These are phyloP conservation scores for Carapus acus DNA, from an alignment of 2,797 vertebrate species.

Conservation along the genomic window DNA sequence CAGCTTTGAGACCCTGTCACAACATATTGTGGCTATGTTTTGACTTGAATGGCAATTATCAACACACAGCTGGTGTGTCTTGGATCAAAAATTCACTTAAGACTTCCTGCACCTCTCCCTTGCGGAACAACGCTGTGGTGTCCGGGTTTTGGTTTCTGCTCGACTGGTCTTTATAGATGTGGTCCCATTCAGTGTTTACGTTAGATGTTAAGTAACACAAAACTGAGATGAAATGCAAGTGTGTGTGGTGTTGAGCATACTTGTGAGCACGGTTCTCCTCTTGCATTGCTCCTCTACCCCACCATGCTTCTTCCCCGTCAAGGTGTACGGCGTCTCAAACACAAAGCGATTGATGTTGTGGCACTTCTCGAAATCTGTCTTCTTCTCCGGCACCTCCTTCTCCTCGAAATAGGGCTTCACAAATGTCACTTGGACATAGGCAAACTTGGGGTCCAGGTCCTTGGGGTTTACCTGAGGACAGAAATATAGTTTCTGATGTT, in stretches of 20 bases:
- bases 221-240: background rate
- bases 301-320: slow-evolving; percentile 93
- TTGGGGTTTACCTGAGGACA: slow-evolving; percentile 79
- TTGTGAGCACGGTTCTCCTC: slow-evolving; percentile 84
- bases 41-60: too few relatives aligned
- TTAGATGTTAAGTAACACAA: too few relatives aligned
- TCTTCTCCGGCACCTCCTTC: slow-evolving; percentile 86
- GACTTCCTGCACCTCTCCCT: too few relatives aligned
- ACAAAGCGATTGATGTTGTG: slow-evolving; percentile 93
- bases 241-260: slow-evolving; percentile 57
- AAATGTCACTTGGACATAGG: slow-evolving; percentile 92
- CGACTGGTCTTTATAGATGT: too few relatives aligned
- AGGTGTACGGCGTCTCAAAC: slow-evolving; percentile 94
- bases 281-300: slow-evolving; percentile 96
- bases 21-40: background rate
- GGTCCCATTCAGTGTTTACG: too few relatives aligned
- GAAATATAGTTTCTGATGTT: background rate
- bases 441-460: slow-evolving; percentile 88
- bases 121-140: too few relatives aligned
- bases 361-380: slow-evolving; percentile 89
- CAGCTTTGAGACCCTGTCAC: background rate
- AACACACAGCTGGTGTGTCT: too few relatives aligned
- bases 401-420: slow-evolving; percentile 94
- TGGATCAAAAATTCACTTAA: too few relatives aligned
- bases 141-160: too few relatives aligned